Evolutionary conservation across 2,113 vertebrate species (phyloP).

Genomic region (Ictalurus punctatus): DNA sequence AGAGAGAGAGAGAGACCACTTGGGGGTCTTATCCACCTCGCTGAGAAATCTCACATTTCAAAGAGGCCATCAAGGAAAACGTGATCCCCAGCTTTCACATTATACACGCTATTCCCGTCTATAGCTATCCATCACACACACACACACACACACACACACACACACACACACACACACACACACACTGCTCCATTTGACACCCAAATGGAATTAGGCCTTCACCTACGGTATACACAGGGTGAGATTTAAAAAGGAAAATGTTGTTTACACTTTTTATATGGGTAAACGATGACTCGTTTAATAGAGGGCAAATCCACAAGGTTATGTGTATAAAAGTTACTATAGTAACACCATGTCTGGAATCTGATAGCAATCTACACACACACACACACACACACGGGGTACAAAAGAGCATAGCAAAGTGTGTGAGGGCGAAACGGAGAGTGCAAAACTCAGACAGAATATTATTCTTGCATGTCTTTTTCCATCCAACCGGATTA

Average conservation of each 20-base stretch:
- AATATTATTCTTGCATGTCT: not conserved
- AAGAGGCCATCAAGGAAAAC: slow-evolving; percentile 58
- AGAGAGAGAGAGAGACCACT: slow-evolving; percentile 45
- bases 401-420: not conserved
- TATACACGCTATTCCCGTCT: slow-evolving; percentile 35
- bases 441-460: not conserved
- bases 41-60: slow-evolving; percentile 60
- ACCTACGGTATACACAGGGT: slow-evolving; percentile 6
- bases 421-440: not conserved
- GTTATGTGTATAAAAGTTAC: slow-evolving; percentile 47
- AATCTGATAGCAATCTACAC: not conserved
- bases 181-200: slow-evolving; percentile 5
- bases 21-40: slow-evolving; percentile 63
- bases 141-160: slow-evolving; percentile 2
- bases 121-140: slow-evolving; percentile 17
- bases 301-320: slow-evolving; percentile 31
- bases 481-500: not conserved
- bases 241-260: slow-evolving; percentile 24
- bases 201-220: slow-evolving; percentile 23
- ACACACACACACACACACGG: slow-evolving; percentile 10
- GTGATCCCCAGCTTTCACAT: slow-evolving; percentile 35
- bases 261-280: slow-evolving; percentile 29
- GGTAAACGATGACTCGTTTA: slow-evolving; percentile 16
- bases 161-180: slow-evolving; percentile 17
- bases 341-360: slow-evolving; percentile 45